These are phyloP conservation scores for Thelaira solivaga DNA, from an alignment of 2,888 invertebrate genomes.

Conservation along the genomic window DNA sequence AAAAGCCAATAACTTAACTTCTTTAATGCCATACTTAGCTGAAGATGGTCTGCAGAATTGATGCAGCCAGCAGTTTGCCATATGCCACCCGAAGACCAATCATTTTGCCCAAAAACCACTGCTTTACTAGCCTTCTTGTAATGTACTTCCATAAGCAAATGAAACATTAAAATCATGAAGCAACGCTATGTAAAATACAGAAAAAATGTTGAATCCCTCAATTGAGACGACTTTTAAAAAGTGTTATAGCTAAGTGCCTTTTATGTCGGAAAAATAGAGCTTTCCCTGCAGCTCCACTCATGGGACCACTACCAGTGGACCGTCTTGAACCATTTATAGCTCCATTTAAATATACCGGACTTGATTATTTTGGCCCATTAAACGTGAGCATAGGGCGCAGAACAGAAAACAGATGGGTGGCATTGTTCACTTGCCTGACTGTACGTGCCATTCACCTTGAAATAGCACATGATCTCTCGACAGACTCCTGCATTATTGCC, in stretches of 20 bases:
- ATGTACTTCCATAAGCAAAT: no score
- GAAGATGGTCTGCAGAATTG: neutral
- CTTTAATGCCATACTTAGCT: neutral
- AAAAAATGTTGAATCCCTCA: no score
- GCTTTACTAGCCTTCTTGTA: no score
- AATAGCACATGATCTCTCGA: neutral
- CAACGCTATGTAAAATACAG: neutral
- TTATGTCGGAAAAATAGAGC: neutral
- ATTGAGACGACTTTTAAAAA: no score
- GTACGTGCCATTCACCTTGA: neutral
- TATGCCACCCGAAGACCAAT: neutral
- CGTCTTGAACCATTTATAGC: neutral
- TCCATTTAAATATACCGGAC: slow-evolving; percentile 28
- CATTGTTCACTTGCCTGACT: neutral
- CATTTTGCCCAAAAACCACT: neutral
- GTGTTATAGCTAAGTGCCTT: neutral
- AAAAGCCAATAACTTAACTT: no score
- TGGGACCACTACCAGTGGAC: neutral
- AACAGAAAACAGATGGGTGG: slow-evolving; percentile 37
- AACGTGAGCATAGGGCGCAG: slow-evolving; percentile 32
- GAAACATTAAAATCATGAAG: neutral
- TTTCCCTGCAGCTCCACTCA: neutral
- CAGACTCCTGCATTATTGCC: neutral
- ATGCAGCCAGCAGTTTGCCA: neutral
- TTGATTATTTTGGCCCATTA: slow-evolving; percentile 57